phyloP scores from a whole-genome alignment of 2,888 invertebrate genomes.

The Cyclophora punctaria region DNA sequence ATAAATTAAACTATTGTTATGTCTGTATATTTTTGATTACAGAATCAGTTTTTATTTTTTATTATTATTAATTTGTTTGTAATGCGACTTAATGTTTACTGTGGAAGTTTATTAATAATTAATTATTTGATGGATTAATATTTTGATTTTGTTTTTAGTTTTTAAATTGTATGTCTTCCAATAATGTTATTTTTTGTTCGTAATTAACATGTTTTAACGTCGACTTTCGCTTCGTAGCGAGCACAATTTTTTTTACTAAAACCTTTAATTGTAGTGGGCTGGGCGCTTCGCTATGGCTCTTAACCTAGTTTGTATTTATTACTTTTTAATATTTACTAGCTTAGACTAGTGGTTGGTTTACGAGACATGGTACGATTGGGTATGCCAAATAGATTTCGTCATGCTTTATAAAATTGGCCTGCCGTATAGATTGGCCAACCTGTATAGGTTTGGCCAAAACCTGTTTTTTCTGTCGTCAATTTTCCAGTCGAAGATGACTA shows the following conservation, averaged over 20 bases:
- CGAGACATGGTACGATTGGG: too few relatives aligned
- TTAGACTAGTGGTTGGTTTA: too few relatives aligned
- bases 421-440: too few relatives aligned
- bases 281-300: constrained; percentile 49
- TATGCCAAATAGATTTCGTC: too few relatives aligned
- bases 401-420: too few relatives aligned
- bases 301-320: constrained; percentile 46
- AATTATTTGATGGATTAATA: neutral
- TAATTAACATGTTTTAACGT: constrained; percentile 32
- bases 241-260: constrained; percentile 55
- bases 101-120: neutral
- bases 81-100: constrained; percentile 21
- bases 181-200: constrained; percentile 31
- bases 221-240: constrained; percentile 31
- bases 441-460: too few relatives aligned
- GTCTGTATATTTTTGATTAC: constrained; percentile 66
- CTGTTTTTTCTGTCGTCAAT: too few relatives aligned
- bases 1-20: constrained; percentile 28
- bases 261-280: constrained; percentile 19
- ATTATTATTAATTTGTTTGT: constrained; percentile 22
- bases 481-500: too few relatives aligned
- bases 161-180: constrained; percentile 59
- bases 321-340: constrained; percentile 27
- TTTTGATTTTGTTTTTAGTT: constrained; percentile 14
- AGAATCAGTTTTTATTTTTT: constrained; percentile 36